A percentile compares a stretch with the other conserved stretches of the same genome.
phyloP scores from a whole-genome alignment of 2,888 invertebrate species.

The Synergus japonicus region DNA sequence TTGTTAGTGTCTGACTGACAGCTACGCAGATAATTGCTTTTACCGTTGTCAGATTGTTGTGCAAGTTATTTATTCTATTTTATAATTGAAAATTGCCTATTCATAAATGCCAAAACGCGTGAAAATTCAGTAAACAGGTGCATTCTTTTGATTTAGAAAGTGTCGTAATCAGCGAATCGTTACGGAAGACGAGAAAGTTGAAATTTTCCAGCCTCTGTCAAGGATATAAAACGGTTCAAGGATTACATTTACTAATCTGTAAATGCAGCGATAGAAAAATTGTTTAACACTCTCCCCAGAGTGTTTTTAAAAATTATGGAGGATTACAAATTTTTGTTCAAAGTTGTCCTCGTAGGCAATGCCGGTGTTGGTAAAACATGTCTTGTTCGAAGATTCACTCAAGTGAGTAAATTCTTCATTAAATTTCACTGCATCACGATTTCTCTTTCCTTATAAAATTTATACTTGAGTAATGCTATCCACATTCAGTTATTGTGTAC shows the following conservation, averaged over 20 bases:
- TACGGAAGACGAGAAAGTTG: conserved; percentile 25
- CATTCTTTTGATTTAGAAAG: background rate
- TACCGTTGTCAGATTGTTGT: conserved; percentile 36
- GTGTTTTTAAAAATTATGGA: conserved; percentile 83
- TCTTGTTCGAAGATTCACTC: conserved; percentile 96
- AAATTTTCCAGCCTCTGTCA: conserved; percentile 17
- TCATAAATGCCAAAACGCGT: background rate
- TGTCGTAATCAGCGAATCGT: background rate
- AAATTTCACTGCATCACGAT: conserved; percentile 17
- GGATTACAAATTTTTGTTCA: conserved; percentile 99
- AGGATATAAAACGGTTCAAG: conserved; percentile 8
- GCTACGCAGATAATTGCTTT: background rate
- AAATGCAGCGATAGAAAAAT: conserved; percentile 30
- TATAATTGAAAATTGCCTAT: background rate
- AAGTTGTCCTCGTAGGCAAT: conserved; percentile 98
- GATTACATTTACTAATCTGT: background rate
- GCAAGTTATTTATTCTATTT: background rate
- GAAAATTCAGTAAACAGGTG: background rate
- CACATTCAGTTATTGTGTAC: background rate
- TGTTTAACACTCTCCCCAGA: conserved; percentile 1
- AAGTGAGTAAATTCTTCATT: conserved; percentile 79
- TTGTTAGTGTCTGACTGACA: background rate
- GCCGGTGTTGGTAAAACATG: conserved; percentile 99
- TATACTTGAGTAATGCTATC: background rate
- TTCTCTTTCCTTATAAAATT: conserved; percentile 11